Evolutionary conservation across 2,113 vertebrate species (phyloP).

Genomic region (Erpornis zantholeuca): DNA sequence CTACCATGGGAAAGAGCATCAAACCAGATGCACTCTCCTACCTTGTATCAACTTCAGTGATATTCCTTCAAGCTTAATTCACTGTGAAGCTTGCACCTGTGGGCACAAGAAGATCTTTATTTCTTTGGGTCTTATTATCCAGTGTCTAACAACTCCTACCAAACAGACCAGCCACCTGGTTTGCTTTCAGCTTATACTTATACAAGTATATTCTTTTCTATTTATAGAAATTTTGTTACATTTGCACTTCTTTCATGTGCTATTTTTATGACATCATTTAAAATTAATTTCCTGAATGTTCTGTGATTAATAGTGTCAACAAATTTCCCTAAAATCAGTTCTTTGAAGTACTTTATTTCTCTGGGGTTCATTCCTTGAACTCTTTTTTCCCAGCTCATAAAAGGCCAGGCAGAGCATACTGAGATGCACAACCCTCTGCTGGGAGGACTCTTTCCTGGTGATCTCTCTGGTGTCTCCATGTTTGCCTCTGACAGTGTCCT

Average conservation of each 20-base stretch:
- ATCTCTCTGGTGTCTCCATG: neutral
- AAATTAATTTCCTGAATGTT: slow-evolving; percentile 19
- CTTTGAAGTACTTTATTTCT: neutral
- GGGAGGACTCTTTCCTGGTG: neutral
- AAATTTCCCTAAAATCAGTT: neutral
- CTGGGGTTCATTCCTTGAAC: neutral
- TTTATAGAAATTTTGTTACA: neutral
- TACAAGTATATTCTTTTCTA: neutral
- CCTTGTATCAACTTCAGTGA: neutral
- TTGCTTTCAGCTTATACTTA: neutral
- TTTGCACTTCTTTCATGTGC: slow-evolving; percentile 13
- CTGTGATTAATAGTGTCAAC: neutral
- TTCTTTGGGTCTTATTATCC: neutral
- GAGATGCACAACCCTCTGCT: neutral
- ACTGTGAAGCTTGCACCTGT: neutral
- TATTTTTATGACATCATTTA: slow-evolving; percentile 28
- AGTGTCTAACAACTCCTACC: neutral
- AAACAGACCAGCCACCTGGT: neutral
- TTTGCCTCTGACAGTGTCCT: neutral
- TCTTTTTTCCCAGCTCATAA: neutral
- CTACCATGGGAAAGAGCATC: neutral
- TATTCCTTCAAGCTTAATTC: neutral
- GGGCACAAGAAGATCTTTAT: neutral
- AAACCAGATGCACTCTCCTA: neutral
- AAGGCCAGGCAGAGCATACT: neutral